Evolutionary conservation across 2,797 vertebrate species (phyloP).

Genomic region (Antennarius maculatus): DNA sequence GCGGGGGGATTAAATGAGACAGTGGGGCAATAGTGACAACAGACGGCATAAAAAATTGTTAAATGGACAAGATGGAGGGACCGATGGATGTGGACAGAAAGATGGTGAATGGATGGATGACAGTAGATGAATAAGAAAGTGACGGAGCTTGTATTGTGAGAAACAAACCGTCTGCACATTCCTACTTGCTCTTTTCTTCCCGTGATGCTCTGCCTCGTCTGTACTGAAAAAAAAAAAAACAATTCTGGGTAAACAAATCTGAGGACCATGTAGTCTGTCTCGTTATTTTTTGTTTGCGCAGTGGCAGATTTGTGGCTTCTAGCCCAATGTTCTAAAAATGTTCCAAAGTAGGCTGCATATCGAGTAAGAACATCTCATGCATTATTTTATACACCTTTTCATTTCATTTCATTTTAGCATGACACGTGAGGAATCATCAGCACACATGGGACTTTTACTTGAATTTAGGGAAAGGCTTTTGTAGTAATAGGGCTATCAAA

Average conservation of each 20-base stretch:
- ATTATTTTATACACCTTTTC: neutral
- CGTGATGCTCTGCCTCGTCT: conserved; percentile 31
- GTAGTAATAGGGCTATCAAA: conserved; percentile 4
- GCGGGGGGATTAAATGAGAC: conserved; percentile 54
- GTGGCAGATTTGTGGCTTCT: conserved; percentile 22
- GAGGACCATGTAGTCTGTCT: conserved; percentile 26
- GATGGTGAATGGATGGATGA: conserved; percentile 1
- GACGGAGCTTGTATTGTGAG: neutral
- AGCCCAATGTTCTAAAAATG: conserved; percentile 15
- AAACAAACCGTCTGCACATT: conserved; percentile 30
- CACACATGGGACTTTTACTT: neutral
- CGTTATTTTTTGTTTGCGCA: neutral
- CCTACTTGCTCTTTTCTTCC: conserved; percentile 30
- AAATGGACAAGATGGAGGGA: conserved; percentile 17
- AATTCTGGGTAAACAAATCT: conserved; percentile 58
- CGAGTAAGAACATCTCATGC: neutral
- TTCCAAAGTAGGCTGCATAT: neutral
- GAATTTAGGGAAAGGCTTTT: neutral
- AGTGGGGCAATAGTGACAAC: conserved; percentile 49
- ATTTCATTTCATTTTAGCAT: neutral
- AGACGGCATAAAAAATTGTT: conserved; percentile 35
- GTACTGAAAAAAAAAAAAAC: conserved; percentile 19
- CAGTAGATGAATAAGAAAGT: conserved; percentile 15
- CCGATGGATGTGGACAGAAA: neutral
- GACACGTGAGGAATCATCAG: neutral